Base-by-base conservation (phyloP, 2,113 vertebrate genomes). In the Ursus arctos region DNA sequence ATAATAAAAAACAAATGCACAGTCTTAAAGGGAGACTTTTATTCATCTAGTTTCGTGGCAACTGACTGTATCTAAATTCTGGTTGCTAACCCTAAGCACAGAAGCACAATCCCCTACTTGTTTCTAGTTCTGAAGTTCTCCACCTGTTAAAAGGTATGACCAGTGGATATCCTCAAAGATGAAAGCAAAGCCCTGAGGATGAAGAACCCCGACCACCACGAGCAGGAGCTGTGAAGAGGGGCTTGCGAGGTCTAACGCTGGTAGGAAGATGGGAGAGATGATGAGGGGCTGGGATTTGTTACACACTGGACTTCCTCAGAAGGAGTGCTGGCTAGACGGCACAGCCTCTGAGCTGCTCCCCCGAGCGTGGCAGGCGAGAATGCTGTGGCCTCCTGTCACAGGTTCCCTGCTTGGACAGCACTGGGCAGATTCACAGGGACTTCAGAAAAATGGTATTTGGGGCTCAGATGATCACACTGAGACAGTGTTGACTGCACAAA, bases 391-490 rank as follows among this genome's bases (percentile, higher is more conserved):
- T 71, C 26, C 53, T 43, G 6, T 16, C 13, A 33, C 5, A 22
- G 9, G 61, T 1, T 36, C 36, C 31, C 22, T n/a, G 22, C 28
- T 49, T 72, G 28, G 72, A 59, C 43, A 89, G 22, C 61, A 59
- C 24, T 49, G 6, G 28, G n/a, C 6, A 71, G 26, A 92, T 76
- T 51, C 53, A 16, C 15, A 19, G 0, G 10, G 26, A n/a, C 10
- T 83, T 92, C 2, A 33, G 16, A 26, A 19, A 89, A 63, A 51
- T 13, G 18, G 4, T 51, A 31, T 49, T 26, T 82, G 61, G 59
- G 82, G 59, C 36, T 90, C 33, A 84, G 28, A n/a, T 55, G 40
- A 71, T 84, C 26, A 55, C 51, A 82, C 59, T 69, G 74, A 81
- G 36, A 67, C 1, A 72, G 43, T 33, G 24, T n/a, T 11, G 15